A percentile compares a stretch with the other conserved stretches of the same genome.
Conservation (phyloP, 2,888 invertebrate species). For the Adineta ricciae region DNA sequence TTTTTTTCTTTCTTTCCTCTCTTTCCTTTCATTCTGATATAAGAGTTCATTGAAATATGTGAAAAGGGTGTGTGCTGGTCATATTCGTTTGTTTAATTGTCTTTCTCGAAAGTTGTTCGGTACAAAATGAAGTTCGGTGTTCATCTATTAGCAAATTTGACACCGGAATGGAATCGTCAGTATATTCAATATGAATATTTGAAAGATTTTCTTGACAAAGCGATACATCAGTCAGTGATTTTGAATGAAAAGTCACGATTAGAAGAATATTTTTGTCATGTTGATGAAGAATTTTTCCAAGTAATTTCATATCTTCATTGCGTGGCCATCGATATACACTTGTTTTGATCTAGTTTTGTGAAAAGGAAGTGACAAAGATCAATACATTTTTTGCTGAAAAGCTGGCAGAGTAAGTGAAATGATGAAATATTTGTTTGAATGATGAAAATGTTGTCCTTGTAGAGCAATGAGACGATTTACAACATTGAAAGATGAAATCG, state of each 20-base stretch:
- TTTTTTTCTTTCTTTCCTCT: no score
- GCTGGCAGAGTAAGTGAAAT: slow-evolving; percentile 30
- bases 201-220: slow-evolving; percentile 33
- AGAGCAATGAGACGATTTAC: not conserved
- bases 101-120: no score
- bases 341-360: slow-evolving; percentile 64
- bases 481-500: not conserved
- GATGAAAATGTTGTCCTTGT: not conserved
- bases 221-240: not conserved
- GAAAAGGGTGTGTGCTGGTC: no score
- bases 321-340: not conserved
- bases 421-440: not conserved
- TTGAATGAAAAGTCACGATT: not conserved
- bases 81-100: no score
- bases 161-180: slow-evolving; percentile 99
- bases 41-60: no score
- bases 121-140: slow-evolving; percentile 94
- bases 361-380: slow-evolving; percentile 86
- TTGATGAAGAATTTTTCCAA: slow-evolving; percentile 49
- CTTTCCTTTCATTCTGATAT: no score
- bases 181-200: slow-evolving; percentile 53
- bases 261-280: not conserved
- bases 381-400: slow-evolving; percentile 87
- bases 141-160: slow-evolving; percentile 90
- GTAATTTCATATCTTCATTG: not conserved